Evolutionary conservation across 1,140 invertebrate genomes (phyloP), one percentile per base, ranked within the genome.

Genomic region (Bombus soroeensis): DNA sequence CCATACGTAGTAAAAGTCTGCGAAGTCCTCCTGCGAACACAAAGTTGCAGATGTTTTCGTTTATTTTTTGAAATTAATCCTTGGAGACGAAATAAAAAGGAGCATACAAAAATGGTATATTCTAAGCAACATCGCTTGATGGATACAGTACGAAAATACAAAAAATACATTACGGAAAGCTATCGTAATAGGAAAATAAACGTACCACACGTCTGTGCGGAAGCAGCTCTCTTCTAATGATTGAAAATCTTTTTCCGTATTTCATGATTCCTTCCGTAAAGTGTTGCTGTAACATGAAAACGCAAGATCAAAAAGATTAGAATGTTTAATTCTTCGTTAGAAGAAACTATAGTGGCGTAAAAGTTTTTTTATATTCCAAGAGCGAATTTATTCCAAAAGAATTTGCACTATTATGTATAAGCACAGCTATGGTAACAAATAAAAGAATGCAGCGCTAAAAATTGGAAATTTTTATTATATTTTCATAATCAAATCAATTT

Each of bases 1-100:
- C 74, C 78, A 87, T 3, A 32, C 64, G 39, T 83, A 88, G 5
- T 83, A 86, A 13, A 88, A 88, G 0, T 81, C 32, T 2, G 77
- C 77, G 10, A 85, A n/a, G 0, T 88, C 83, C 4, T 81, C 74
- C 75, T 85, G 73, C 3, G 32, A 85, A 9, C 25, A 28, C 1
- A 66, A 22, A 15, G 0, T 43, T n/a, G 2, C 12, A 18, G 0
- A 22, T n/a, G 3, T 5, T 62, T 12, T 4, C 0, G 1, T n/a
- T 59, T 13, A 12, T n/a, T 12, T 12, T 12, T 4, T 62, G 18
- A 53, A 22, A 22, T 53, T 22, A 53, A 8, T 22, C 0, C 18
- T 28, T 13, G 1, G 10, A n/a, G 10, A 13, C 59, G 5, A 53
- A 22, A 22, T 53, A 22, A 62, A 12, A 9, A 25, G 10, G 1